Conservation (phyloP, 2,797 vertebrate genomes). For the Holocentrus rufus region DNA sequence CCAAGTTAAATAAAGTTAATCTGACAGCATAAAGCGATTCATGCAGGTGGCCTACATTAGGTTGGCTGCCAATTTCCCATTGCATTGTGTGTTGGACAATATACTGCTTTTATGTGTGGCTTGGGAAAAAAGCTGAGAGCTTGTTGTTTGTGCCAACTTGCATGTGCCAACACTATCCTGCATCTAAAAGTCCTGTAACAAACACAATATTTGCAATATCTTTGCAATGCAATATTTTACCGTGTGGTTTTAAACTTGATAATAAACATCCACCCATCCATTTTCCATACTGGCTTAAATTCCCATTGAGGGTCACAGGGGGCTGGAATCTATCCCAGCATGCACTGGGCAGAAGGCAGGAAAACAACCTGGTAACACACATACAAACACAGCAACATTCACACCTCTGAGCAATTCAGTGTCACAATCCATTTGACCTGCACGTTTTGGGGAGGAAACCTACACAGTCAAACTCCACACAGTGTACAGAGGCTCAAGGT, state of each 20-base stretch:
- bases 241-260: constrained; percentile 38
- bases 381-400: too few species aligned
- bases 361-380: too few species aligned
- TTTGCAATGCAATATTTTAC: constrained; percentile 30
- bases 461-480: too few species aligned
- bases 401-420: too few species aligned
- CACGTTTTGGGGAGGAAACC: too few species aligned
- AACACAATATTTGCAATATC: not conserved
- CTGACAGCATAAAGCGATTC: not conserved
- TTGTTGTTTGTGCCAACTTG: not conserved
- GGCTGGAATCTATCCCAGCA: too few species aligned
- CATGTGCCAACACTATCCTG: not conserved
- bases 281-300: too few species aligned
- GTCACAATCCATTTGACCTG: too few species aligned
- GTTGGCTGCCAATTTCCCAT: not conserved
- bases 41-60: not conserved
- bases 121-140: not conserved
- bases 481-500: too few species aligned
- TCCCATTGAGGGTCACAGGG: too few species aligned
- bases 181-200: too few species aligned
- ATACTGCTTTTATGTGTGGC: not conserved
- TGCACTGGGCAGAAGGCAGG: too few species aligned
- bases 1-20: not conserved
- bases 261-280: constrained; percentile 51
- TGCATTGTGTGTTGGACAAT: not conserved